phyloP scores from a whole-genome alignment of 2,888 invertebrate species.

The Pherbina coryleti region DNA sequence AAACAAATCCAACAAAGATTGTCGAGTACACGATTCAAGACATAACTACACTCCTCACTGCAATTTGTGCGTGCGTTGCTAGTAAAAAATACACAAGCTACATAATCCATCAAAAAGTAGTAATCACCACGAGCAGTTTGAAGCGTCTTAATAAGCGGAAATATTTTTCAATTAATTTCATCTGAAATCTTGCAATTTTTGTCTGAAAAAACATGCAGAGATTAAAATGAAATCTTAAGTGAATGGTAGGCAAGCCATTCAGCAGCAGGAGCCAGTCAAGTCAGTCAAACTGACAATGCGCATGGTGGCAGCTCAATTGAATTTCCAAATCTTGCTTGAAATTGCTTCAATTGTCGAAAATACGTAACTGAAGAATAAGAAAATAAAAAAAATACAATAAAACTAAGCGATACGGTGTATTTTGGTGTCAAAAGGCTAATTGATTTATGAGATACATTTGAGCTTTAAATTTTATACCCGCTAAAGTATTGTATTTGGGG shows the following conservation, averaged over 20 bases:
- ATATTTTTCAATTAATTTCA: background rate
- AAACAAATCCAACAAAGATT: background rate
- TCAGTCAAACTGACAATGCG: background rate
- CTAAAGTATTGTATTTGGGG: background rate
- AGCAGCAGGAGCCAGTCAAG: background rate
- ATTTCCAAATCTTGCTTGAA: conserved; percentile 15
- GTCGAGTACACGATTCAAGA: background rate
- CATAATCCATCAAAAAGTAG: too few relatives aligned
- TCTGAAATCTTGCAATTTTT: background rate
- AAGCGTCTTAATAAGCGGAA: conserved; percentile 1
- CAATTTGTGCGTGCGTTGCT: conserved; percentile 14
- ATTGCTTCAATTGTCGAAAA: conserved; percentile 18
- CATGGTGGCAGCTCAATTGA: conserved; percentile 13
- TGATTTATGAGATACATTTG: conserved; percentile 45
- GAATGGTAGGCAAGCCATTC: background rate
- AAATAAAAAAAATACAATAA: conserved; percentile 8
- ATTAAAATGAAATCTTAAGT: background rate
- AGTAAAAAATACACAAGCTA: background rate
- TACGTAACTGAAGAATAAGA: background rate
- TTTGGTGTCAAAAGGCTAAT: conserved; percentile 47
- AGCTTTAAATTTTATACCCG: background rate
- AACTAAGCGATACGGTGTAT: background rate
- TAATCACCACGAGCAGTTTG: too few relatives aligned
- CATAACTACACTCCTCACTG: background rate
- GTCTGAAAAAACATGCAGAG: background rate